Evolutionary conservation across 2,888 invertebrate genomes (phyloP).

Genomic region (Lepeophtheirus nordmannii): DNA sequence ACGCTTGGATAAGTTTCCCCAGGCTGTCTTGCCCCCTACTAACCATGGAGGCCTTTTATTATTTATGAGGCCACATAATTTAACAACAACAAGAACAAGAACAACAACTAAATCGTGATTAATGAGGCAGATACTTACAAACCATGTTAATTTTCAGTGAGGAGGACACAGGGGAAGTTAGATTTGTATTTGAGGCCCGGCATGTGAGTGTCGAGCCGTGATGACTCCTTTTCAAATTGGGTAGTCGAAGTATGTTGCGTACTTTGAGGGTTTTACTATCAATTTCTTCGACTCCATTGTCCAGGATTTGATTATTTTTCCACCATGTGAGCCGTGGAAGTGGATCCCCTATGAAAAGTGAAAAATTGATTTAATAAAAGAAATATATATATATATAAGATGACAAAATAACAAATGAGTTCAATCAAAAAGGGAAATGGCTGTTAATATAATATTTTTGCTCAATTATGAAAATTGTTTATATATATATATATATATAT

Average conservation of each 20-base stretch:
- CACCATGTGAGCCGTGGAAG: constrained; percentile 19
- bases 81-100: too few species aligned
- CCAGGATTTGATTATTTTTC: constrained; percentile 1
- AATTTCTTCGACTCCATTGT: constrained; percentile 19
- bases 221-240: constrained; percentile 10
- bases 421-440: too few species aligned
- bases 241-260: constrained; percentile 9
- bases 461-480: too few species aligned
- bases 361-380: neutral
- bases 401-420: too few species aligned
- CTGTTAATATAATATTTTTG: too few species aligned
- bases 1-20: too few species aligned
- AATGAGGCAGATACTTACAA: constrained; percentile 7
- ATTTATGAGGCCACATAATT: too few species aligned
- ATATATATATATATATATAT: too few species aligned
- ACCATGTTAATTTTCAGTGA: constrained; percentile 22
- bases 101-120: too few species aligned
- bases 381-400: too few species aligned
- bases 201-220: constrained; percentile 3
- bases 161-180: constrained; percentile 3
- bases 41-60: too few species aligned
- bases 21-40: too few species aligned
- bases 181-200: constrained; percentile 17
- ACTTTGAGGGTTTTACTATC: constrained; percentile 9
- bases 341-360: constrained; percentile 7